Percentiles rank a stretch among this genome's conserved stretches.
phyloP scores from a whole-genome alignment of 2,888 invertebrate genomes.

The Erebia ligea region DNA sequence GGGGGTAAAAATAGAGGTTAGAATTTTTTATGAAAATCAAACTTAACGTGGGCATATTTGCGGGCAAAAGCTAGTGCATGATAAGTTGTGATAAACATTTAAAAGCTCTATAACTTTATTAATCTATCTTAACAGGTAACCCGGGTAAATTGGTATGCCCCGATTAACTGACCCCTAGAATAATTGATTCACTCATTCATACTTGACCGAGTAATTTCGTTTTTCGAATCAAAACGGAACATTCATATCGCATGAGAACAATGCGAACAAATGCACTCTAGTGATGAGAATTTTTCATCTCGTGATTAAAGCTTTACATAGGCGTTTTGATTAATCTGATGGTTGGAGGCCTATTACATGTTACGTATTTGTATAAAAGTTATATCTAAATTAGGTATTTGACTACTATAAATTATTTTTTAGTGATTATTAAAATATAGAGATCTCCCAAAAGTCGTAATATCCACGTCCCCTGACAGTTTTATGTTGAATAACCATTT shows the following conservation, averaged over 20 bases:
- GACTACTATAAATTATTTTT: too few species aligned
- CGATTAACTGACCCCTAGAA: constrained; percentile 18
- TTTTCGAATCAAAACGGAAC: constrained; percentile 17
- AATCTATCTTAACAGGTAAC: not conserved
- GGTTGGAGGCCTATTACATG: not conserved
- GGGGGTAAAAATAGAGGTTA: too few species aligned
- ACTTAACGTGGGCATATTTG: too few species aligned
- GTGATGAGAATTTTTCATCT: constrained; percentile 27
- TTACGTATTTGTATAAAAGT: not conserved
- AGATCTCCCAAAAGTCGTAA: too few species aligned
- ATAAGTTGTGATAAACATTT: not conserved
- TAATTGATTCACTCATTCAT: constrained; percentile 18
- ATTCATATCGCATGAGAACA: constrained; percentile 23
- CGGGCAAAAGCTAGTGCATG: not conserved
- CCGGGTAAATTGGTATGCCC: constrained; percentile 4
- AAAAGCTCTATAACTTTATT: not conserved
- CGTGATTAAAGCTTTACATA: constrained; percentile 24
- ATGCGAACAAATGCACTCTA: constrained; percentile 22
- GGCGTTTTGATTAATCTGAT: not conserved
- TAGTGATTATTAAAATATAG: too few species aligned
- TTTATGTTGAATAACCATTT: too few species aligned
- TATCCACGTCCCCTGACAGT: too few species aligned
- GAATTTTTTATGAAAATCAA: too few species aligned
- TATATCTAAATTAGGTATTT: not conserved
- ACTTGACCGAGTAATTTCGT: constrained; percentile 18